Base-by-base conservation (phyloP, 2,113 vertebrate species). In the Peromyscus leucopus region DNA sequence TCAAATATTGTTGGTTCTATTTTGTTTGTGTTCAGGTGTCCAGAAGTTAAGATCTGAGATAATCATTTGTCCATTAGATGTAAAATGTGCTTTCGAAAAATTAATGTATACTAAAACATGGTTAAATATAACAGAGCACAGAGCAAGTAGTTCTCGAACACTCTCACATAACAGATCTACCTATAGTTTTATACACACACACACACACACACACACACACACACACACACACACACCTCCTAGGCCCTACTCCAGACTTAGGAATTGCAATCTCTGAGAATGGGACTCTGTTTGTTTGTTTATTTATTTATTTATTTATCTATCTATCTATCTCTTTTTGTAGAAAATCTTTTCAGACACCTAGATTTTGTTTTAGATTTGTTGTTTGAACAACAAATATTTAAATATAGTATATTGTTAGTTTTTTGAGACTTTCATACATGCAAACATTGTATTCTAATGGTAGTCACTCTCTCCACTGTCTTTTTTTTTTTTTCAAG, bases 51-150 rank as follows among this genome's bases (percentile, higher is more conserved):
- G 12, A 75, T 72, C 51, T 82, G 46, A 95, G 24, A 31, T 51
- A 93, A 69, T 80, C 90, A 26, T 91, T 94, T 96, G 67, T 76
- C 83, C 57, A 93, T 84, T 96, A 90, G 46, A 61, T 93, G 15
- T 78, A 91, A 94, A 93, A 63, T 24, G 4, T 93, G 26, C 51
- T 93, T 48, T 59, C 61, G 42, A 96, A 96, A 96, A 93, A 72
- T 33, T 75, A 89, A n/a, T 88, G 6, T 83, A 78, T 94, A 76
- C 33, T 89, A 92, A 94, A 67, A 87, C 11, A 57, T 83, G 57
- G 26, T 78, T 94, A 92, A 95, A 89, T 71, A 71, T 39, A 93
- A 69, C 51, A 83, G 28, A 93, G 57, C 65, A 69, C 51, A 83
- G 28, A 93, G 57, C 65, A 85, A 10, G 12, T 63, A 84, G 33